These are phyloP conservation scores for Syritta pipiens DNA, from an alignment of 2,888 invertebrate genomes.

Conservation along the genomic window DNA sequence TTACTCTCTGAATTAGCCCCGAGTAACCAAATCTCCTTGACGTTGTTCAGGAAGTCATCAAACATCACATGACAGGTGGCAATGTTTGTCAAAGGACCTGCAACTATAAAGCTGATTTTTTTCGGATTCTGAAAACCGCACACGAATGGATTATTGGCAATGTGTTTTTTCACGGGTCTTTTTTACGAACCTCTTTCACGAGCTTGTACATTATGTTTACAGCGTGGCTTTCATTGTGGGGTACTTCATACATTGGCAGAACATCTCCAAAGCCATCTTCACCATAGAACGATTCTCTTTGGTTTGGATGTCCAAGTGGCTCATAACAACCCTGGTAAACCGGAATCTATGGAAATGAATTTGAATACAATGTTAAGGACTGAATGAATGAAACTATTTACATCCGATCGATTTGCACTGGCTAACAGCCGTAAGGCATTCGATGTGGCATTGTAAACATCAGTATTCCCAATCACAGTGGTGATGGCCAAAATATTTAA, in stretches of 20 bases:
- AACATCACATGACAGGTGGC: constrained; percentile 87
- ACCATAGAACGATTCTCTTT: constrained; percentile 80
- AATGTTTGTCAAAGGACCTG: constrained; percentile 89
- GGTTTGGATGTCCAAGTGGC: constrained; percentile 73
- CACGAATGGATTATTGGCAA: too few species aligned
- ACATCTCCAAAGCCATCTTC: constrained; percentile 86
- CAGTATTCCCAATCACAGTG: constrained; percentile 87
- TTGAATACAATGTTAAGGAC: background rate
- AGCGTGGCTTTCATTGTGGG: constrained; percentile 78
- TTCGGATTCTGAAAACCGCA: constrained; percentile 78
- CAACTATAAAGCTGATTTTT: constrained; percentile 82
- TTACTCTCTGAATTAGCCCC: constrained; percentile 86
- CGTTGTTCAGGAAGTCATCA: constrained; percentile 81
- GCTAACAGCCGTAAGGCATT: constrained; percentile 86
- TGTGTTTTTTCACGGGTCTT: too few species aligned
- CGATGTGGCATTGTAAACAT: constrained; percentile 82
- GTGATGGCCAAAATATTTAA: constrained; percentile 83
- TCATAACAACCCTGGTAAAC: constrained; percentile 71
- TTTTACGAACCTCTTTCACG: constrained; percentile 80
- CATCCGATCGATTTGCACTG: constrained; percentile 82
- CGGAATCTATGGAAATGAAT: constrained; percentile 69
- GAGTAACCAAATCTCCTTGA: constrained; percentile 87
- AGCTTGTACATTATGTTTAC: constrained; percentile 82
- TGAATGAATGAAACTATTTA: constrained; percentile 77
- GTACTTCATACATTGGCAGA: constrained; percentile 78